Evolutionary conservation across 2,888 invertebrate species (phyloP), one percentile per base, ranked within the genome.

Genomic region (Lycia hirtaria): DNA sequence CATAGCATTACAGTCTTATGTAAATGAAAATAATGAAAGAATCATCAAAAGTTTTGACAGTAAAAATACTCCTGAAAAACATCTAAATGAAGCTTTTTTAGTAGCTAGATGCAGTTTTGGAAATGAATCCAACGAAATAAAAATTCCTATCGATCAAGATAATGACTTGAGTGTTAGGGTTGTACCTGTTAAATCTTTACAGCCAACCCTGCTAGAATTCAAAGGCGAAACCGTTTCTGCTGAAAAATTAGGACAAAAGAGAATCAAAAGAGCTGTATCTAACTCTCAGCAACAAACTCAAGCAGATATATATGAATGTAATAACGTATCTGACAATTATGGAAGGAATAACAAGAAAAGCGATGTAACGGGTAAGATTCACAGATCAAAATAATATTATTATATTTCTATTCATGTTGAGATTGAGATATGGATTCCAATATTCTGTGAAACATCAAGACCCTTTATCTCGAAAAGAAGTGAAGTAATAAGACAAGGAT

Each of bases 1-100:
- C 45, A 63, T 90, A 41, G 80, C 75, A 47, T 81, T 88, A 58
- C 80, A 82, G 52, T 78, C 72, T 14, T 81, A 77, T 35, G 1
- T 67, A 4, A 76, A 80, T 52, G 69, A 80, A 6, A 69, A 76
- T 44, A 79, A 82, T 38, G 70, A 80, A 64, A 75, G 65, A 59
- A 61, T 76, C 37, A 51, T 88, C 10, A 79, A 69, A 72, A 80
- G 81, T 44, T 68, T 83, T 43, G 73, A 82, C 30, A 51, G 71
- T 10, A 52, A 56, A 1, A 59, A 60, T 19, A 41, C 69, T 51
- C 59, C 67, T n/a, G 37, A 60, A 20, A 66, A 64, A 35, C 62
- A 62, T 45, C 33, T 52, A 32, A 63, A 76, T 30, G 78, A 80
- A 54, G 69, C 66, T 4, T 52, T 82, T 3, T 72, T 70, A 54